Evolutionary conservation across 2,888 invertebrate genomes (phyloP).

Genomic region (Sphaerophoria taeniata): DNA sequence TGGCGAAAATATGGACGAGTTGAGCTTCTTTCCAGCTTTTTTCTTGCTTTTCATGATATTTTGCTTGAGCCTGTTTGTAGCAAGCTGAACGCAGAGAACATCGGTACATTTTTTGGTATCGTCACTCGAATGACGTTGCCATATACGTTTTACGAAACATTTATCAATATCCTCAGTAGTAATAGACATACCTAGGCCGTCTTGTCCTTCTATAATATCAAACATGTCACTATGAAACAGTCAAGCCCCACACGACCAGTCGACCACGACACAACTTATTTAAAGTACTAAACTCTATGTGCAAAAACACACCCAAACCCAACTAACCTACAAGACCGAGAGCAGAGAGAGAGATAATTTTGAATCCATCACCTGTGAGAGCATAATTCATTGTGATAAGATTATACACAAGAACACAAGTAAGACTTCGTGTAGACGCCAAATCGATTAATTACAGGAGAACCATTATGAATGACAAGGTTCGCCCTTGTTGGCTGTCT

Average conservation of each 20-base stretch:
- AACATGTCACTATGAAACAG: constrained; percentile 39
- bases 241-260: neutral
- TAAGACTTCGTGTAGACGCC: constrained; percentile 63
- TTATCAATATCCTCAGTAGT: no score
- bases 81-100: no score
- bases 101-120: no score
- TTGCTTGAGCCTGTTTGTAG: no score
- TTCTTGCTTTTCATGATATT: no score
- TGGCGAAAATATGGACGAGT: no score
- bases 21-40: no score
- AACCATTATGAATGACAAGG: constrained; percentile 68
- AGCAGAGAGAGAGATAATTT: constrained; percentile 31
- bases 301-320: neutral
- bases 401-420: constrained; percentile 60
- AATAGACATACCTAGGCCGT: no score
- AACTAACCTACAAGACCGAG: neutral
- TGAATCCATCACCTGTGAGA: constrained; percentile 62
- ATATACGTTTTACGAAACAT: no score
- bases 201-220: constrained; percentile 24
- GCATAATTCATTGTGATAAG: constrained; percentile 68
- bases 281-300: neutral
- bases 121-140: no score
- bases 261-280: constrained; percentile 57
- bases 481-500: constrained; percentile 31
- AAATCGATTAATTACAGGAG: constrained; percentile 72